Conservation (phyloP, 2,797 vertebrate species). For the Ataeniobius toweri region DNA sequence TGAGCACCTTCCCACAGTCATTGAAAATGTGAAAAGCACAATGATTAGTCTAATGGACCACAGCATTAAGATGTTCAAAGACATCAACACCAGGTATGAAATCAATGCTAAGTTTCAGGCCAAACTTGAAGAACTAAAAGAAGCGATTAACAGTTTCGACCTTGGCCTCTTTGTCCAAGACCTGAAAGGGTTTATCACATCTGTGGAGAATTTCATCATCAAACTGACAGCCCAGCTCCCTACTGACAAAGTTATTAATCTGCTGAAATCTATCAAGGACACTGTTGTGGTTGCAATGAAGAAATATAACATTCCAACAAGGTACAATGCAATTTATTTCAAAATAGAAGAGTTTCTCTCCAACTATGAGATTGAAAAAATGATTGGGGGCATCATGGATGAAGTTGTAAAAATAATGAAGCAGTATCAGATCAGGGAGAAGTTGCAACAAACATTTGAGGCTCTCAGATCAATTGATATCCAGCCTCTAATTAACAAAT, state of each 20-base stretch:
- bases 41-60: constrained; percentile 76
- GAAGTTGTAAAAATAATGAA: constrained; percentile 83
- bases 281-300: constrained; percentile 77
- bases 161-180: constrained; percentile 73
- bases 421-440: constrained; percentile 85
- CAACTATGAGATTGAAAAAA: constrained; percentile 84
- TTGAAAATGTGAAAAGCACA: constrained; percentile 80
- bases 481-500: constrained; percentile 76
- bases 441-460: constrained; percentile 73
- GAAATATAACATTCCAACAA: constrained; percentile 80
- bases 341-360: constrained; percentile 81
- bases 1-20: constrained; percentile 81
- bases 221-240: constrained; percentile 75
- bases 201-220: constrained; percentile 67
- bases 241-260: constrained; percentile 76
- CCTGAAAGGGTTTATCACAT: constrained; percentile 72
- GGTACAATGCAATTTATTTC: constrained; percentile 74
- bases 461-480: constrained; percentile 81
- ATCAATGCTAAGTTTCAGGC: constrained; percentile 81
- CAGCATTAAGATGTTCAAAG: constrained; percentile 79
- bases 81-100: constrained; percentile 79
- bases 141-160: constrained; percentile 83
- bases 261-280: constrained; percentile 79
- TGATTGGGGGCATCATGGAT: constrained; percentile 82
- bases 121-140: constrained; percentile 80